These are phyloP conservation scores for Cebidichthys violaceus DNA, from an alignment of 2,113 vertebrate species.

Conservation along the genomic window DNA sequence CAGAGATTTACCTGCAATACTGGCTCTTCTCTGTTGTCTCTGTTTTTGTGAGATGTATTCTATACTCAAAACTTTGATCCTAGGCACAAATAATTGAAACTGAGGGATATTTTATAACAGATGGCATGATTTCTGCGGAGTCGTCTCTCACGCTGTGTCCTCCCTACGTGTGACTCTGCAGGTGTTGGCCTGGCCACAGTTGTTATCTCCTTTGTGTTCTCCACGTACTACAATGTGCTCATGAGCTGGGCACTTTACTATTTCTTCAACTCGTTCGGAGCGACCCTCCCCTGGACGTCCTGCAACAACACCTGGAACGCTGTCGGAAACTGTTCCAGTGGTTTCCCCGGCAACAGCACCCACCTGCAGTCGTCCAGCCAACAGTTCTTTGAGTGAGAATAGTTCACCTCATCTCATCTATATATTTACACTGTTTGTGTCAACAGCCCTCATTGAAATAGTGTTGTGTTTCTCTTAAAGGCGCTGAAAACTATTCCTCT, in stretches of 20 bases:
- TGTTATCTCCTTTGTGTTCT: constrained; percentile 81
- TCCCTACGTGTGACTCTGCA: constrained; percentile 59
- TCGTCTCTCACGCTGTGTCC: constrained; percentile 38
- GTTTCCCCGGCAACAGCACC: constrained; percentile 75
- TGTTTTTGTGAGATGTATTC: neutral
- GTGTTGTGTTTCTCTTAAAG: neutral
- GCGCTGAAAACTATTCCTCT: neutral
- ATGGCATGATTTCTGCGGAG: neutral
- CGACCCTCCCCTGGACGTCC: constrained; percentile 78
- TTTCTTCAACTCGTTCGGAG: constrained; percentile 80
- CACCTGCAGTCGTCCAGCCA: constrained; percentile 82
- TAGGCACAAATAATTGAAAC: neutral
- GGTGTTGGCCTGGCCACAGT: constrained; percentile 84
- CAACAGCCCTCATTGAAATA: neutral
- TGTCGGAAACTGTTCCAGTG: constrained; percentile 78
- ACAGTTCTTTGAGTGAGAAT: constrained; percentile 84
- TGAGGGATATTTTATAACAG: neutral
- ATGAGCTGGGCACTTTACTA: constrained; percentile 84
- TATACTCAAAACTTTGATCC: neutral
- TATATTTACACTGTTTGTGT: neutral
- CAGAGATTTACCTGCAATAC: neutral
- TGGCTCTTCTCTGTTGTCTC: constrained; percentile 1
- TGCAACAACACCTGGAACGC: constrained; percentile 84
- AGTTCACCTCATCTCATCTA: neutral
- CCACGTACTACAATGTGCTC: constrained; percentile 84